These are phyloP conservation scores for Hippopotamyrus pictus DNA, from an alignment of 2,797 vertebrate genomes.

Conservation along the genomic window DNA sequence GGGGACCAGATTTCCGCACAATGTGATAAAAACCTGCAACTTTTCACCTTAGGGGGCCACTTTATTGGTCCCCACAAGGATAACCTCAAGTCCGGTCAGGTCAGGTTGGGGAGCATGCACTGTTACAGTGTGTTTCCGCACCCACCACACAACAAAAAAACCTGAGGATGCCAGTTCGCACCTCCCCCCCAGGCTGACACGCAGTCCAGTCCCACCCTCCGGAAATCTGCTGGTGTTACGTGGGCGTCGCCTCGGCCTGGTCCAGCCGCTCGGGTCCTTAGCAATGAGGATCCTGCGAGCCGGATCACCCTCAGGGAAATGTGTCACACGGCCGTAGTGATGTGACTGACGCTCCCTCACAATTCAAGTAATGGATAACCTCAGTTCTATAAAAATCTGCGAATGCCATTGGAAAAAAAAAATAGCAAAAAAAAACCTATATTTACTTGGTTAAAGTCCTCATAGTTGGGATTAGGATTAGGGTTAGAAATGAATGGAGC, in stretches of 20 bases:
- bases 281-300: neutral
- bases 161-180: neutral
- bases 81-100: neutral
- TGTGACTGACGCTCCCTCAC: neutral
- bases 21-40: neutral
- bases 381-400: neutral
- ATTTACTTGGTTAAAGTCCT: neutral
- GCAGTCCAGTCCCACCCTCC: neutral
- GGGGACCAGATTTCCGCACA: neutral
- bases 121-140: neutral
- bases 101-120: neutral
- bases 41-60: neutral
- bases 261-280: neutral
- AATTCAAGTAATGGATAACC: neutral
- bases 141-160: neutral
- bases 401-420: neutral
- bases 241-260: neutral
- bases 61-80: neutral
- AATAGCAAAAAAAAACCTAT: neutral
- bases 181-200: neutral
- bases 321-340: no score
- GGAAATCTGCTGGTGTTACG: neutral
- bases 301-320: neutral
- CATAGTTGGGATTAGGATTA: neutral
- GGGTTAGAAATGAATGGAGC: neutral